phyloP scores from a whole-genome alignment of 1,140 invertebrate species.

The Procambarus clarkii region DNA sequence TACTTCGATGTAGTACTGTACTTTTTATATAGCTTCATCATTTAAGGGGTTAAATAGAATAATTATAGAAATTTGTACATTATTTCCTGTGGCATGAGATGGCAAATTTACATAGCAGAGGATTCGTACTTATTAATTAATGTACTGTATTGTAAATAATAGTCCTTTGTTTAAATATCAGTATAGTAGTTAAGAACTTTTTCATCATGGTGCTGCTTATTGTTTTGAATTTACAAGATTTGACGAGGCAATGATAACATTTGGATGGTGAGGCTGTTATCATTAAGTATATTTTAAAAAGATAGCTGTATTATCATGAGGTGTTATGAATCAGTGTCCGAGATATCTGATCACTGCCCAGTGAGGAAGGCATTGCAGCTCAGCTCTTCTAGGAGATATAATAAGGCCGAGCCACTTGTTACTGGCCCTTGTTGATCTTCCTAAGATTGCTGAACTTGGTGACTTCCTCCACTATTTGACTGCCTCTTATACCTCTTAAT shows the following conservation, averaged over 20 bases:
- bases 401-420: neutral
- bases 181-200: too few relatives aligned
- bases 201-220: neutral
- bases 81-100: too few relatives aligned
- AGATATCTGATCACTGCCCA: constrained; percentile 49
- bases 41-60: too few relatives aligned
- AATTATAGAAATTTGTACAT: too few relatives aligned
- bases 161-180: too few relatives aligned
- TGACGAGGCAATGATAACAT: constrained; percentile 18
- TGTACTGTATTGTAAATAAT: too few relatives aligned
- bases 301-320: constrained; percentile 23
- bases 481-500: constrained; percentile 54
- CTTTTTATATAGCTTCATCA: too few relatives aligned
- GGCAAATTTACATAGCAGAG: too few relatives aligned
- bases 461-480: constrained; percentile 29
- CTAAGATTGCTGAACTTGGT: constrained; percentile 15
- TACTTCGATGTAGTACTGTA: too few relatives aligned
- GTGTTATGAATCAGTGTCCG: constrained; percentile 20
- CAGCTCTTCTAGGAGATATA: constrained; percentile 19
- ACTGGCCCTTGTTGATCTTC: constrained; percentile 6
- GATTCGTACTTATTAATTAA: too few relatives aligned
- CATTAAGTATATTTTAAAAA: constrained; percentile 3
- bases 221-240: constrained; percentile 41
- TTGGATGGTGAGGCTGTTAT: constrained; percentile 26
- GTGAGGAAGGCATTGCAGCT: constrained; percentile 18